Evolutionary conservation across 2,113 vertebrate genomes (phyloP).

Genomic region (Vulpes lagopus): DNA sequence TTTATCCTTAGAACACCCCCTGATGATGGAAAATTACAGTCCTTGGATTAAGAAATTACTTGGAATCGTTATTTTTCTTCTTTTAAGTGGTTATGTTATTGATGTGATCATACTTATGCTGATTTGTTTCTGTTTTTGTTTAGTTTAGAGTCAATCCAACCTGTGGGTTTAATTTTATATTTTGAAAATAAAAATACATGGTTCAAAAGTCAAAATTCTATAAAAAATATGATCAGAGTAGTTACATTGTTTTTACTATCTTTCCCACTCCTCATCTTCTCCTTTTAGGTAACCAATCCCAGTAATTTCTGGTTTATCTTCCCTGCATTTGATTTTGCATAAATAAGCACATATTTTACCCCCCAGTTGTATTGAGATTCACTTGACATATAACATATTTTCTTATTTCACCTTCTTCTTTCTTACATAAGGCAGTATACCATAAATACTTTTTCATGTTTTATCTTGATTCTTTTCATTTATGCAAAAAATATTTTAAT

Average conservation of each 20-base stretch:
- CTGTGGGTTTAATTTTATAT: background rate
- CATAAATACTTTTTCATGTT: slow-evolving; percentile 7
- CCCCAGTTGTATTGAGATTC: background rate
- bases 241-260: background rate
- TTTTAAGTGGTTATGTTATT: background rate
- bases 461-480: background rate
- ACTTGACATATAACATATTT: background rate
- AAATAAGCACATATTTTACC: background rate
- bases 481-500: slow-evolving; percentile 29
- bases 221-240: background rate
- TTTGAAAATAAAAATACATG: background rate
- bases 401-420: background rate
- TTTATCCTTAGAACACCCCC: background rate
- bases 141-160: background rate
- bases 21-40: background rate
- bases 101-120: background rate
- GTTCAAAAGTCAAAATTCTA: background rate
- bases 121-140: background rate
- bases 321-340: background rate
- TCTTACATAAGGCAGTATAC: background rate
- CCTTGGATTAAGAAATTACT: background rate
- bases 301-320: background rate
- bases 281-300: background rate
- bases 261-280: background rate
- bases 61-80: background rate